Percentiles rank a stretch among this genome's conserved stretches.
Conservation (phyloP, 2,888 invertebrate genomes). For the Cybosia mesomella region DNA sequence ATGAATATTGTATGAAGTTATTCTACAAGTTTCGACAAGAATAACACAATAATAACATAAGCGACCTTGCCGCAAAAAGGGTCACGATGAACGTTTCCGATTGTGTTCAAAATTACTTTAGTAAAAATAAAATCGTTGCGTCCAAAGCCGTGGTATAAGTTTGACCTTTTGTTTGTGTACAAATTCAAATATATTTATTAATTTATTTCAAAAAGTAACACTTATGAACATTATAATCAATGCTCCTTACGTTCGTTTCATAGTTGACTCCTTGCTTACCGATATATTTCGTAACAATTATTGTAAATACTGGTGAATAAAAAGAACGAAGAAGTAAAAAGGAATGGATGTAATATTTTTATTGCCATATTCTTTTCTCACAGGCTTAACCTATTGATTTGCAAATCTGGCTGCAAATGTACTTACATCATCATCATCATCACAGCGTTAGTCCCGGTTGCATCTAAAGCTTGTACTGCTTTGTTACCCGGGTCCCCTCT, state of each 20-base stretch:
- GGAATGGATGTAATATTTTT: background rate
- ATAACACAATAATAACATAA: conserved; percentile 7
- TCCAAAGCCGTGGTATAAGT: background rate
- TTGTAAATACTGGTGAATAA: background rate
- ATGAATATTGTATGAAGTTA: conserved; percentile 9
- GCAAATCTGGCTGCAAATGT: too few relatives aligned
- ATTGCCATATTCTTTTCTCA: background rate
- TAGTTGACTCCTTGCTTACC: too few relatives aligned
- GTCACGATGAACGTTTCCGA: conserved; percentile 1
- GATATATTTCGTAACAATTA: background rate
- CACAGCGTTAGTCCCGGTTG: too few relatives aligned
- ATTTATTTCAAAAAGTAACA: background rate
- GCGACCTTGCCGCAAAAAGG: conserved; percentile 11
- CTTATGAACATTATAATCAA: background rate
- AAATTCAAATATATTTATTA: background rate
- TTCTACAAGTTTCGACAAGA: conserved; percentile 2
- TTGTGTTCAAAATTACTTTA: conserved; percentile 6
- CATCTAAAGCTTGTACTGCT: too few relatives aligned
- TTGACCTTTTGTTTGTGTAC: background rate
- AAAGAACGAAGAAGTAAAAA: too few relatives aligned
- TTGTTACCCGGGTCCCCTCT: too few relatives aligned
- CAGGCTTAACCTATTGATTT: too few relatives aligned
- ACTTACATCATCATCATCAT: too few relatives aligned
- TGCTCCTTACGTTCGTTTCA: background rate
- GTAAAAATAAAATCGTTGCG: background rate